Evolutionary conservation across 2,113 vertebrate genomes (phyloP).

Genomic region (Odocoileus virginianus): DNA sequence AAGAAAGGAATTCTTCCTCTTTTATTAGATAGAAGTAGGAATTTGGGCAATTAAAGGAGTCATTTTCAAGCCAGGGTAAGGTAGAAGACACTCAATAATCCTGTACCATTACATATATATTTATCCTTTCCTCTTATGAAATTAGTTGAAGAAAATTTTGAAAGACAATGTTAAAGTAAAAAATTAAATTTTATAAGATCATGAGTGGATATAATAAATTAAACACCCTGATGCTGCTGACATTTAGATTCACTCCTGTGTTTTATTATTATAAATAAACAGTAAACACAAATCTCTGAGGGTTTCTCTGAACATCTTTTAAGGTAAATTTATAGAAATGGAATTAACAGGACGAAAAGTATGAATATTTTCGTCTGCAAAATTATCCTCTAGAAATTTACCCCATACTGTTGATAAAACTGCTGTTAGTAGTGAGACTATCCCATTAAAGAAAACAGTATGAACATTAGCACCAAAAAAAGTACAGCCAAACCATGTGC

Average conservation of each 20-base stretch:
- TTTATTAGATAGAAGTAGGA: not conserved
- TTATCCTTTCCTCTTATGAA: not conserved
- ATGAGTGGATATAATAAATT: not conserved
- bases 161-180: slow-evolving; percentile 9
- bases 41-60: not conserved
- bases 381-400: not conserved
- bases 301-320: slow-evolving; percentile 8
- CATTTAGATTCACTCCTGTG: not conserved
- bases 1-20: not conserved
- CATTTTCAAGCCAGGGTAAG: not conserved
- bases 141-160: not conserved
- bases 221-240: not conserved
- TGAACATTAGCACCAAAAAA: not conserved
- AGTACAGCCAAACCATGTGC: not conserved
- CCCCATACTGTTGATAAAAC: not conserved
- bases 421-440: not conserved
- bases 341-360: not conserved
- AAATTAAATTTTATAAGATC: not conserved
- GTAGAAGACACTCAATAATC: not conserved
- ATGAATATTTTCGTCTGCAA: not conserved
- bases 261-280: not conserved
- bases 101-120: not conserved
- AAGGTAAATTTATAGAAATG: slow-evolving; percentile 28
- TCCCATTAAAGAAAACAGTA: not conserved
- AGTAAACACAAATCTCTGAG: not conserved